Conservation (phyloP, 2,797 vertebrate species). For the Pelochelys cantorii region DNA sequence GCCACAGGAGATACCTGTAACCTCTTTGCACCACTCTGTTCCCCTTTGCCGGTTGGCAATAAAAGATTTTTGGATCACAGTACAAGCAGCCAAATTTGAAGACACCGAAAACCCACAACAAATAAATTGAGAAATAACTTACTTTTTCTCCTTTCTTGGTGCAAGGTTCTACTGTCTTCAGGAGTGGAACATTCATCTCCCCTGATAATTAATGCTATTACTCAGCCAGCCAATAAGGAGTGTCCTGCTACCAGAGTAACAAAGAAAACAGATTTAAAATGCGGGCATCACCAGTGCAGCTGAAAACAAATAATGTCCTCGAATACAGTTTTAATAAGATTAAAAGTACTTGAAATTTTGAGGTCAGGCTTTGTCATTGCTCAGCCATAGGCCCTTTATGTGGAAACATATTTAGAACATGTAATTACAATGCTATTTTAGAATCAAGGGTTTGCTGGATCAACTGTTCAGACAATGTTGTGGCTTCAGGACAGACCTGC, state of each 20-base stretch:
- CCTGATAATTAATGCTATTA: constrained; percentile 7
- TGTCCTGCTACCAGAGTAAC: constrained; percentile 45
- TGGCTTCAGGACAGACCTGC: not conserved
- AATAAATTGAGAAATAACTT: constrained; percentile 55
- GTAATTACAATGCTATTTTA: not conserved
- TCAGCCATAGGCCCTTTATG: not conserved
- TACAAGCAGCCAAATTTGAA: not conserved
- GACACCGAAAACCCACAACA: not conserved
- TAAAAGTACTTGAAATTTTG: constrained; percentile 20
- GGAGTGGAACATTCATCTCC: not conserved
- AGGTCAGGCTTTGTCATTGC: not conserved
- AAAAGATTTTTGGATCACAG: not conserved
- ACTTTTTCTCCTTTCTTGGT: constrained; percentile 51
- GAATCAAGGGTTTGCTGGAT: constrained; percentile 16
- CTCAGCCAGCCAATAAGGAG: not conserved
- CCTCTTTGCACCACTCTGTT: not conserved
- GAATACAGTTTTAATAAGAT: constrained; percentile 21
- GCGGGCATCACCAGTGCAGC: constrained; percentile 45
- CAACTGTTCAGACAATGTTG: not conserved
- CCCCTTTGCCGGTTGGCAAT: not conserved
- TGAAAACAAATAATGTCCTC: constrained; percentile 64
- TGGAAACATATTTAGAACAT: not conserved
- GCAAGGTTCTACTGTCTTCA: constrained; percentile 44
- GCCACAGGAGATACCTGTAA: not conserved
- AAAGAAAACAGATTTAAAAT: constrained; percentile 15